Percentiles rank a stretch among this genome's conserved stretches.
These are phyloP conservation scores for Paragorgia papillata DNA, from an alignment of 92 coral and sea anemone genomes.

Conservation along the genomic window DNA sequence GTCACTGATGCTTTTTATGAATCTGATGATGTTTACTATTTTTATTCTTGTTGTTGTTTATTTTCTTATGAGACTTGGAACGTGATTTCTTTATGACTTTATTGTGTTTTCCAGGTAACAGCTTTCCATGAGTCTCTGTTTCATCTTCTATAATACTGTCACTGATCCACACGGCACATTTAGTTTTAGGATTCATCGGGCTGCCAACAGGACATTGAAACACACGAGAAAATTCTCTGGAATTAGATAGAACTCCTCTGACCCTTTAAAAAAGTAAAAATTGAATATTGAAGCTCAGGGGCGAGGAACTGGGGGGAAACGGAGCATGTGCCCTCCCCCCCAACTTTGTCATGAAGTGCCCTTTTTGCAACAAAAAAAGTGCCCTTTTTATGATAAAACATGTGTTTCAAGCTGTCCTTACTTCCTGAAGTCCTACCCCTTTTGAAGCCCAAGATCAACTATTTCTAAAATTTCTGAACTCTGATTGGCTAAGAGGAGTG, in stretches of 20 bases:
- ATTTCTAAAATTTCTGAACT: too few relatives aligned
- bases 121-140: slow-evolving; percentile 30
- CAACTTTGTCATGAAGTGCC: too few relatives aligned
- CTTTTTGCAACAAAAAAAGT: too few relatives aligned
- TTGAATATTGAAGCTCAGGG: too few relatives aligned
- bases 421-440: too few relatives aligned
- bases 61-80: neutral
- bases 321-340: too few relatives aligned
- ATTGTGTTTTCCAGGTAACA: slow-evolving; percentile 16
- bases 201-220: slow-evolving; percentile 36
- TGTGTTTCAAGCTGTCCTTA: too few relatives aligned
- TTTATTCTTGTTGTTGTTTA: neutral
- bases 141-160: slow-evolving; percentile 28
- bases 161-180: slow-evolving; percentile 44
- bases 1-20: neutral
- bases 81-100: neutral
- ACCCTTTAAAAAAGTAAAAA: slow-evolving; percentile 11
- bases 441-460: too few relatives aligned
- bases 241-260: slow-evolving; percentile 39
- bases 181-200: slow-evolving; percentile 36
- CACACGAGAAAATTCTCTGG: slow-evolving; percentile 36
- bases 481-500: too few relatives aligned
- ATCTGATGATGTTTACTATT: neutral
- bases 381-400: too few relatives aligned
- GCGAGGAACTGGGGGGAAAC: too few relatives aligned